Conservation (phyloP, 2,797 vertebrate species). For the Podarcis siculus region DNA sequence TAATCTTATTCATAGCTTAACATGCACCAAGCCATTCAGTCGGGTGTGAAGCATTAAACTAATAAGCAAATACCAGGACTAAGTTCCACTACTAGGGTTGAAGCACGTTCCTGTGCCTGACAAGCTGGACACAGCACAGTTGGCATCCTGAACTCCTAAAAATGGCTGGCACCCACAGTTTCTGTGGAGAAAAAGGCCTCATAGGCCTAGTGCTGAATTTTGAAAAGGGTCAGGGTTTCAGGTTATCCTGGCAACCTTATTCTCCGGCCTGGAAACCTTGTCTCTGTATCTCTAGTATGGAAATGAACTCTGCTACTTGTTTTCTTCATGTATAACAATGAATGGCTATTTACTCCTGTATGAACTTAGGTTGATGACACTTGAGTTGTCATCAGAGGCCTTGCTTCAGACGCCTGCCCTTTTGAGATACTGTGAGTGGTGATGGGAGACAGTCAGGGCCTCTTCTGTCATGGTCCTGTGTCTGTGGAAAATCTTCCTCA, state of each 20-base stretch:
- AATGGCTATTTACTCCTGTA: background rate
- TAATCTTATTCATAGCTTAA: background rate
- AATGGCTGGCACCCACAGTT: background rate
- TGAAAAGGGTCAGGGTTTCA: background rate
- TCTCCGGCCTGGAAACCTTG: background rate
- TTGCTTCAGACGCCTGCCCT: background rate
- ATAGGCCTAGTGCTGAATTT: background rate
- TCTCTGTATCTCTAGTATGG: background rate
- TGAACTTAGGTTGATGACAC: background rate
- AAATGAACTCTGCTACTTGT: background rate
- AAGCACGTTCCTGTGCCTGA: background rate
- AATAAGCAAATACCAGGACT: background rate
- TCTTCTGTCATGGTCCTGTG: background rate
- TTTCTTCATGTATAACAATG: background rate
- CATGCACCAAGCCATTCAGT: background rate
- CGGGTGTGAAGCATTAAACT: background rate
- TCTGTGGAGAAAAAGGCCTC: background rate
- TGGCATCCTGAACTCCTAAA: background rate
- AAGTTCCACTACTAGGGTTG: background rate
- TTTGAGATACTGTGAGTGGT: background rate
- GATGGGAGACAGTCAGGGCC: background rate
- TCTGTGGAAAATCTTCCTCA: background rate
- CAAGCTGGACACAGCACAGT: background rate
- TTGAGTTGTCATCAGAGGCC: background rate
- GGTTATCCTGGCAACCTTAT: background rate